Base-by-base conservation (phyloP, 2,888 invertebrate genomes). In the Timema cristinae region DNA sequence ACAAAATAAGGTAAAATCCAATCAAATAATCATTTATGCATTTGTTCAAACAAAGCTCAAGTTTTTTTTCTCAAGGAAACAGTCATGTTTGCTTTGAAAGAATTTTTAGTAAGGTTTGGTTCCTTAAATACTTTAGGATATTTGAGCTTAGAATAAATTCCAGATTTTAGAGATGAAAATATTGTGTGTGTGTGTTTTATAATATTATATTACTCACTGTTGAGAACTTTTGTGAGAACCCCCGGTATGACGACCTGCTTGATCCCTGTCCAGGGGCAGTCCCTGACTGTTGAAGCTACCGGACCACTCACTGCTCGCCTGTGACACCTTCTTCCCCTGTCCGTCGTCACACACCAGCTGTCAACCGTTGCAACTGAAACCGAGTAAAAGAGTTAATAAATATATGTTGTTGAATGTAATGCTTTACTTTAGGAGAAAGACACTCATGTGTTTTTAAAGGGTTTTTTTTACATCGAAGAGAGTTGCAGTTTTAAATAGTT, bases 191-290 rank as follows among this genome's bases (percentile, higher is more conserved):
- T 52, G 54, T 54, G n/a, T n/a, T n/a, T n/a, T n/a, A n/a, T n/a
- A n/a, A n/a, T n/a, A 54, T 56, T 8, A 15, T 56, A 32, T 63
- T 48, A 63, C 63, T 63, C 63, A 63, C 63, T 63, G 9, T 63
- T 63, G 9, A 63, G 63, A 13, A 63, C 63, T 47, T 63, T 63
- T 47, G 63, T n/a, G 63, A 63, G 63, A 9, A 63, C 16, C n/a
- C 32, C 63, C 2, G 63, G 63, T 6, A 48, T 13, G 9, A 47
- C 16, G 10, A 47, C 47, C 47, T 48, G 13, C 63, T 47, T 32
- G 32, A 32, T 6, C 63, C 63, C 7, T 32, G 63, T 47, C 63
- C 48, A 6, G 32, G 47, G 47, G 47, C 10, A 48, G 11, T 5
- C 11, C 47, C 16, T 63, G 63, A 8, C 32, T 47, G 32, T 6